Evolutionary conservation across 2,888 invertebrate genomes (phyloP), one percentile per base, ranked within the genome.

Genomic region (Macroteleia sp.): DNA sequence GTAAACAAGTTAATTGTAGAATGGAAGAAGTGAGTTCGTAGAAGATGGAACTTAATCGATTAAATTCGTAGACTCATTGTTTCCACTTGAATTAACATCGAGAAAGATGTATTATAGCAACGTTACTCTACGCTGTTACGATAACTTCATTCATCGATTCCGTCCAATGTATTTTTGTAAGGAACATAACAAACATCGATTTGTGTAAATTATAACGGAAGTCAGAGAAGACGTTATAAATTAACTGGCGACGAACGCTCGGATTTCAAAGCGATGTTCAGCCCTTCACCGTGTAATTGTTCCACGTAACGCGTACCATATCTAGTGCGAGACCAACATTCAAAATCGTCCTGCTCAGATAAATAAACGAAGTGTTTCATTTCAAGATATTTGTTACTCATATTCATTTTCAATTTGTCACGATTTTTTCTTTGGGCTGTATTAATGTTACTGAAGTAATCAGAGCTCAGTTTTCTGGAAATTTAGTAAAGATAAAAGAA

Each of bases 131-230:
- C 20, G 30, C 8, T 32, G 59, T 42, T 22, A 80, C 80, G 80
- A 77, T 12, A 41, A 16, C 17, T 32, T 61, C 61, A 70, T 62
- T 62, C 79, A 75, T 82, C 78, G 66, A 80, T 82, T 88, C 88
- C 88, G 88, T 89, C 89, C 89, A 88, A 82, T 82, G 84, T 88
- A 88, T 87, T 87, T 88, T 88, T 88, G 71, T 88, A 87, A 84
- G 80, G 34, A n/a, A 14, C 32, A 10, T 44, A 79, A 57, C 75
- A 73, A 57, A 41, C 42, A 32, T 64, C 22, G 76, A 20, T 41
- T 41, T 36, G 12, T 39, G 16, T 50, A 64, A 16, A 66, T 19
- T 41, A 46, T 41, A 44, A 36, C 4, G 17, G 20, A 42, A 41
- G 34, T n/a, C n/a, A n/a, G n/a, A 39, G 2, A 28, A 8, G 28